Base-by-base conservation (phyloP, 2,113 vertebrate species). In the Eubucco bourcierii region DNA sequence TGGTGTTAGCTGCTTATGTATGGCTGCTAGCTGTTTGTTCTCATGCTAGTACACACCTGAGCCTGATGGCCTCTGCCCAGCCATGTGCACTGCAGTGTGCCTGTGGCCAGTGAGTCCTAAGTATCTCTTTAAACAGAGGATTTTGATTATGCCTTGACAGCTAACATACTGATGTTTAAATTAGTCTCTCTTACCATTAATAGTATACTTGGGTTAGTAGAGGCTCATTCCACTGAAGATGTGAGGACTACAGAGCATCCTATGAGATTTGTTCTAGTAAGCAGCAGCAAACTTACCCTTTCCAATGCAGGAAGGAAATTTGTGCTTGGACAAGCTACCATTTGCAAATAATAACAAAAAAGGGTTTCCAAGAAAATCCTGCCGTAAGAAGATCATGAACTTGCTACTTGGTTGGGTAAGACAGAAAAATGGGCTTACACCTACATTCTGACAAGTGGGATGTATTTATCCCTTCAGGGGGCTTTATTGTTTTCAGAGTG, bases 1-100 rank as follows among this genome's bases (percentile, higher is more conserved):
- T 78, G 15, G 17, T 68, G 18, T 44, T 70, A 72, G 59, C 21
- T 41, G 18, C 10, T 37, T 47, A 9, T 2, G 2, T 50, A 4
- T 67, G 28, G 19, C 14, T 41, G 34, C 39, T 77, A 34, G 39
- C 44, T 68, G 3, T 46, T 19, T 78, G 39, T 64, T 87, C n/a
- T 82, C 1, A 10, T 44, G 33, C 23, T 10, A 13, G 17, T n/a
- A 58, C 3, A 3, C 4, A 0, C 12, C 3, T 15, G 13, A 58
- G 37, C 29, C 23, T 59, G 55, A 5, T 44, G 29, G 80, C 10
- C 27, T 52, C 41, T 59, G 64, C 23, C 46, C 18, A 25, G 0
- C 21, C 37, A 39, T 33, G 31, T 52, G 6, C 31, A 23, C 31
- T 29, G 33, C 47, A 56, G 9, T 44, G 28, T 77, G 7, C 20